A percentile compares a stretch with the other conserved stretches of the same genome.
Conservation (phyloP, 53 echinoderm and acorn worm genomes). For the Zoroaster sp. region DNA sequence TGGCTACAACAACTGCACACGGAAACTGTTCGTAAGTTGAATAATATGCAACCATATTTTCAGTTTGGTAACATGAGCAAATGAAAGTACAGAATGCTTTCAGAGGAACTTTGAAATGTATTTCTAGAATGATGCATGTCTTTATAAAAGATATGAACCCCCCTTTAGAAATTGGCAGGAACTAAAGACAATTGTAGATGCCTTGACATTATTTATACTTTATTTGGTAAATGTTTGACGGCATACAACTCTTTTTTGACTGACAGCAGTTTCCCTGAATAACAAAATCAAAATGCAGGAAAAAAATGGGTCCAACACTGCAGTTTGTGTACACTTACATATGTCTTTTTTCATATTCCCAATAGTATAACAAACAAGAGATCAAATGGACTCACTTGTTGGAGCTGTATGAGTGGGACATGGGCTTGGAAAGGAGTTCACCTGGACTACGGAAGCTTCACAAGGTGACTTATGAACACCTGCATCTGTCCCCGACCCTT, state of each 20-base stretch:
- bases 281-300: too few species aligned
- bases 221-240: too few species aligned
- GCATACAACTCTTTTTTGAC: too few species aligned
- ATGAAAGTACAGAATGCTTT: too few species aligned
- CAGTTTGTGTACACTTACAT: neutral
- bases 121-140: neutral
- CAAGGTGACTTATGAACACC: constrained; percentile 14
- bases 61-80: too few species aligned
- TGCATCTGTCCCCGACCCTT: neutral
- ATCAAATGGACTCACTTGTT: constrained; percentile 49
- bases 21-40: neutral
- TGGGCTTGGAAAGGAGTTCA: neutral
- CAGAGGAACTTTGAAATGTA: too few species aligned
- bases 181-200: too few species aligned
- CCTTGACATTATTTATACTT: too few species aligned
- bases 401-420: constrained; percentile 37
- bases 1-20: neutral
- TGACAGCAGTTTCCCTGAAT: too few species aligned
- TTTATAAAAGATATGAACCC: neutral
- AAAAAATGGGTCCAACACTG: too few species aligned
- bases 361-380: constrained; percentile 31
- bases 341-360: neutral
- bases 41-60: neutral
- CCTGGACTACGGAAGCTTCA: constrained; percentile 20
- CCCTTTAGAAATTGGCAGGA: neutral